Conservation (phyloP, 2,888 invertebrate genomes). For the Agonopterix subpropinquella region DNA sequence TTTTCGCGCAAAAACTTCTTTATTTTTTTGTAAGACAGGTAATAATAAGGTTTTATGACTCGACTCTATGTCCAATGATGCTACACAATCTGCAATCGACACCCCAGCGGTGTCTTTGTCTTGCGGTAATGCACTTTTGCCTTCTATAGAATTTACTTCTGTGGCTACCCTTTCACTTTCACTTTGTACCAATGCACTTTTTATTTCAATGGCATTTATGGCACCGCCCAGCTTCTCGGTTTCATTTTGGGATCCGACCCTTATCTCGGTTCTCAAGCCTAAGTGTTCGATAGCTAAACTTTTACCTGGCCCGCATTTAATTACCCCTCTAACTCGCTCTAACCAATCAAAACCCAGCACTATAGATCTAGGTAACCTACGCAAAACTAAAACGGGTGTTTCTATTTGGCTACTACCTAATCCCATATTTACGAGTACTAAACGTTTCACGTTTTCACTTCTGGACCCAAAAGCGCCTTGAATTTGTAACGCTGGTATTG, state of each 20-base stretch:
- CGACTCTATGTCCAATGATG: neutral
- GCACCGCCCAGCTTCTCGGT: neutral
- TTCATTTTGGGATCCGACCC: neutral
- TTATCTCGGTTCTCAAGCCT: neutral
- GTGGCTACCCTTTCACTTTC: neutral
- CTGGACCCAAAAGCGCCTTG: slow-evolving; percentile 9
- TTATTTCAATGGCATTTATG: neutral
- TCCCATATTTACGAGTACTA: slow-evolving; percentile 2
- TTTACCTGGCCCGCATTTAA: neutral
- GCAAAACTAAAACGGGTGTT: slow-evolving; percentile 3
- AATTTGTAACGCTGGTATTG: slow-evolving; percentile 9
- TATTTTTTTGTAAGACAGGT: slow-evolving; percentile 1
- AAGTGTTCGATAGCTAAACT: neutral
- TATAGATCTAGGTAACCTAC: slow-evolving; percentile 1
- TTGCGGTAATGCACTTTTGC: neutral
- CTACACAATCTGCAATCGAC: too few relatives aligned
- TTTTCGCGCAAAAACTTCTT: slow-evolving; percentile 1
- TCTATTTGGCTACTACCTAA: slow-evolving; percentile 1
- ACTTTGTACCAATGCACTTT: neutral
- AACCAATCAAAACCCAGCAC: slow-evolving; percentile 13
- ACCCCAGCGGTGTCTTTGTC: neutral
- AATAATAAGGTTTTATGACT: neutral
- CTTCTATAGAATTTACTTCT: neutral
- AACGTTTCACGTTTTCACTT: slow-evolving; percentile 8
- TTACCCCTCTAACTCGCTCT: slow-evolving; percentile 1